phyloP scores from a whole-genome alignment of 92 coral and sea anemone species.

The Porites cylindrica region DNA sequence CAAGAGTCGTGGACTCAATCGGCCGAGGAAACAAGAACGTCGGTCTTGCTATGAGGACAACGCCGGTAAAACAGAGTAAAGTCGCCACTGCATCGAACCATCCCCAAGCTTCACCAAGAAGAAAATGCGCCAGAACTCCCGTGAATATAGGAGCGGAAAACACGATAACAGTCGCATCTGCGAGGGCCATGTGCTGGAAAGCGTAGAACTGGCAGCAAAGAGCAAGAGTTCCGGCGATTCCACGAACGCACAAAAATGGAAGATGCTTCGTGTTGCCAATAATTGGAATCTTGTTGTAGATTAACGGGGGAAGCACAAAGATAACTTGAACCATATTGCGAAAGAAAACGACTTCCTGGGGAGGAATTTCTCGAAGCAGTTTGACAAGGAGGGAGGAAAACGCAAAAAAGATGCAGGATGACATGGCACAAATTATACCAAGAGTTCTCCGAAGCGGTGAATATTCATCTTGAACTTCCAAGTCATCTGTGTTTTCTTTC shows the following conservation, averaged over 20 bases:
- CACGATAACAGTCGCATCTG: constrained; percentile 96
- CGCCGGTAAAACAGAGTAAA: constrained; percentile 86
- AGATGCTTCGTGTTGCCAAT: constrained; percentile 62
- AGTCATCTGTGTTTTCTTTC: not conserved
- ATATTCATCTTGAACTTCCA: not conserved
- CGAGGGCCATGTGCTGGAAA: constrained; percentile 87
- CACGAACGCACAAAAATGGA: constrained; percentile 80
- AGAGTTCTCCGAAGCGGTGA: constrained; percentile 42
- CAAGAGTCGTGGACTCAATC: not conserved
- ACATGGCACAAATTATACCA: constrained; percentile 84
- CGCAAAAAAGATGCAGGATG: constrained; percentile 92
- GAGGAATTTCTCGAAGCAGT: constrained; percentile 88
- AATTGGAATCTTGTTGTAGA: constrained; percentile 70
- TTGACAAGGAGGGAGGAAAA: constrained; percentile 90
- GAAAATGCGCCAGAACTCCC: constrained; percentile 87
- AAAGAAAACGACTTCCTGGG: constrained; percentile 93
- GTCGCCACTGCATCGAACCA: constrained; percentile 83
- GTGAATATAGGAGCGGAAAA: constrained; percentile 97
- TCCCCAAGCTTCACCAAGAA: constrained; percentile 92
- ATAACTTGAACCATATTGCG: constrained; percentile 89
- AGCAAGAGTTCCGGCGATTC: constrained; percentile 88
- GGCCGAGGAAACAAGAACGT: constrained; percentile 73
- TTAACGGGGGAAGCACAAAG: constrained; percentile 85
- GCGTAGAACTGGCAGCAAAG: constrained; percentile 98
- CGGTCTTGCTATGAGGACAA: constrained; percentile 87